Evolutionary conservation across 2,113 vertebrate genomes (phyloP).

Genomic region (Leucoraja erinaceus): DNA sequence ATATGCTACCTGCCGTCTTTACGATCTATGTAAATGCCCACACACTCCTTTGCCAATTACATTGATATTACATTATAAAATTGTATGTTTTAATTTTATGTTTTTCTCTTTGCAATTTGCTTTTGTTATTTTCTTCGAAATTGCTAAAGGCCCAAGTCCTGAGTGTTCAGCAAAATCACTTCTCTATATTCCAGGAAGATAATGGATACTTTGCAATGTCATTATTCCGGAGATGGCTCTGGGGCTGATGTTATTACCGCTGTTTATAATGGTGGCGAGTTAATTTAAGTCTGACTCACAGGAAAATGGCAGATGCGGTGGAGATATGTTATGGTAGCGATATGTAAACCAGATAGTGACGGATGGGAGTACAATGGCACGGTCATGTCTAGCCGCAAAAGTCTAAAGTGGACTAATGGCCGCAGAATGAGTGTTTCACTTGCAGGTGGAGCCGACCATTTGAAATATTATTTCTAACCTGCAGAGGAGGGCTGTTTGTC

Average conservation of each 20-base stretch:
- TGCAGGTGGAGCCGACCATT: background rate
- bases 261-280: conserved; percentile 13
- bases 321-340: conserved; percentile 1
- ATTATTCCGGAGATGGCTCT: background rate
- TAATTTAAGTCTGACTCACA: conserved; percentile 28
- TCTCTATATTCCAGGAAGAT: background rate
- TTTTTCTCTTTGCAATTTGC: background rate
- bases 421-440: background rate
- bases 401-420: background rate
- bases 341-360: conserved; percentile 22
- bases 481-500: background rate
- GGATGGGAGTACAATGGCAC: background rate
- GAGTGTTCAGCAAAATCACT: background rate
- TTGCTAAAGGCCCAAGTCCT: background rate
- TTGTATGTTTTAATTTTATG: background rate
- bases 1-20: background rate
- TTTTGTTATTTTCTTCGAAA: background rate
- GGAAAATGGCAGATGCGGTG: conserved; percentile 6
- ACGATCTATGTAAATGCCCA: background rate
- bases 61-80: background rate
- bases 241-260: background rate
- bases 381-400: background rate
- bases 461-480: conserved; percentile 12
- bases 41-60: background rate
- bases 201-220: background rate